Conservation (phyloP, 2,797 vertebrate species). For the Dermochelys coriacea region DNA sequence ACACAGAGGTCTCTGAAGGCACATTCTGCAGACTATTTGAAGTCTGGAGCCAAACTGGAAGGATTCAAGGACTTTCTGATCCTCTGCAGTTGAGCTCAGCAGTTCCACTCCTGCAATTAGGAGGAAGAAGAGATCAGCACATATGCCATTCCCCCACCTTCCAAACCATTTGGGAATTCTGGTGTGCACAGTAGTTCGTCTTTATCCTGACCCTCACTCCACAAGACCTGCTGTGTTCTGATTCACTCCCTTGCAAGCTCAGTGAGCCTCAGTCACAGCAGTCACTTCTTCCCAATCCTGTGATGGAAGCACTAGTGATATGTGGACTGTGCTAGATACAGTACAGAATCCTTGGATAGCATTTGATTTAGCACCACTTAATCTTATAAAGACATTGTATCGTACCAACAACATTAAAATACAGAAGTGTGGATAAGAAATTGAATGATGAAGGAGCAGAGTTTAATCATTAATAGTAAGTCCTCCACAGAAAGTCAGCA, state of each 20-base stretch:
- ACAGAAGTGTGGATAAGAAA: not conserved
- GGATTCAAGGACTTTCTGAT: not conserved
- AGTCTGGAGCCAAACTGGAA: not conserved
- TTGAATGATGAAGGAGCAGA: not conserved
- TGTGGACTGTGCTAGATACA: not conserved
- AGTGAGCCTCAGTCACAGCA: not conserved
- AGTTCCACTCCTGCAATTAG: not conserved
- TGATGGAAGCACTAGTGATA: not conserved
- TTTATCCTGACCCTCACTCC: not conserved
- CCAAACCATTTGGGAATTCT: not conserved
- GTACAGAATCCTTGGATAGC: not conserved
- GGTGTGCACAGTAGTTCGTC: not conserved
- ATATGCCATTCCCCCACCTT: not conserved
- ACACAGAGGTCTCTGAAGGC: not conserved
- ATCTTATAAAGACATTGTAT: not conserved
- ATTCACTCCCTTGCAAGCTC: not conserved
- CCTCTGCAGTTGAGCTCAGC: not conserved
- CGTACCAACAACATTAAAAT: not conserved
- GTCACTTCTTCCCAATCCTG: not conserved
- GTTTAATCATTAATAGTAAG: not conserved
- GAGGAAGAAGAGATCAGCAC: not conserved
- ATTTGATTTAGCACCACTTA: not conserved
- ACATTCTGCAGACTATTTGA: not conserved
- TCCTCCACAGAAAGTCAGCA: not conserved
- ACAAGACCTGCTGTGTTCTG: not conserved